These are phyloP conservation scores for Drosophila pandora DNA, from an alignment of 1,140 invertebrate genomes.

Conservation along the genomic window DNA sequence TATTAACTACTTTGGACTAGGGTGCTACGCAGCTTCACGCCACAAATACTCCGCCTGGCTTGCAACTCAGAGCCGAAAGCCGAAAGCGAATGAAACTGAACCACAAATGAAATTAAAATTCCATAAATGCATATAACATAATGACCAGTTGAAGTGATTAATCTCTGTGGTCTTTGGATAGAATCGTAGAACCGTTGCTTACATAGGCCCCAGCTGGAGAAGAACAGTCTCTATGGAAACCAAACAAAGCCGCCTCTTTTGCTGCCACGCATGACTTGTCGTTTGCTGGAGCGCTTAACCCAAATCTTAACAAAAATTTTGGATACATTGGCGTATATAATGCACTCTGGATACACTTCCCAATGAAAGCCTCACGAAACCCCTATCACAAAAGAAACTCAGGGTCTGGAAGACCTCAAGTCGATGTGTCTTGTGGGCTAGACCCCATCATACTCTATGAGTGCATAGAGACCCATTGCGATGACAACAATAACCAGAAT, in stretches of 20 bases:
- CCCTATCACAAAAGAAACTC: too few relatives aligned
- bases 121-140: slow-evolving; percentile 53
- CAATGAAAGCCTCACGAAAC: too few relatives aligned
- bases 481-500: slow-evolving; percentile 67
- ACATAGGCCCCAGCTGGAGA: slow-evolving; percentile 2
- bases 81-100: slow-evolving; percentile 35
- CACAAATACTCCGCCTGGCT: background rate
- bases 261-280: slow-evolving; percentile 66
- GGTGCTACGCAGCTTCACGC: slow-evolving; percentile 54
- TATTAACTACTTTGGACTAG: slow-evolving; percentile 63
- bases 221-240: slow-evolving; percentile 38
- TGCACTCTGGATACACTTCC: background rate
- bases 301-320: slow-evolving; percentile 54
- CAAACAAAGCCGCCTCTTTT: slow-evolving; percentile 44
- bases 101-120: slow-evolving; percentile 78
- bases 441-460: slow-evolving; percentile 8
- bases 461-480: slow-evolving; percentile 28
- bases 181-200: slow-evolving; percentile 35
- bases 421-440: background rate
- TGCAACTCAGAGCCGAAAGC: background rate
- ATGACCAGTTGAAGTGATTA: slow-evolving; percentile 36
- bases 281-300: slow-evolving; percentile 72
- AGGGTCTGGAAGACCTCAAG: too few relatives aligned
- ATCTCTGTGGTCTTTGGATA: slow-evolving; percentile 31
- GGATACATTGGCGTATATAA: background rate